phyloP scores from a whole-genome alignment of 2,113 vertebrate genomes.

The Hydrochoerus hydrochaeris region DNA sequence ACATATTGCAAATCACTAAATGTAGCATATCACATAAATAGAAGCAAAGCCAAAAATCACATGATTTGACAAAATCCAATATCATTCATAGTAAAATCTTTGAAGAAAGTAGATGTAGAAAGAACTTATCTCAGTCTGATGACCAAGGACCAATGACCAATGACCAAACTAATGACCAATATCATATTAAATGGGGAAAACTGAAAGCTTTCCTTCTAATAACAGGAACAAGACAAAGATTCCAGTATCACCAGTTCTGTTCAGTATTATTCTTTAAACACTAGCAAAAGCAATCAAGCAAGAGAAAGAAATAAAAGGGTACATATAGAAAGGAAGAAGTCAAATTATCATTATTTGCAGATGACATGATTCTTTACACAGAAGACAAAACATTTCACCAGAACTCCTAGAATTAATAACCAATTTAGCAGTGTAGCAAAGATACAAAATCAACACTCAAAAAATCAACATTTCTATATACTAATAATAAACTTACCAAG shows the following conservation, averaged over 20 bases:
- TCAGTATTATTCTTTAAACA: not conserved
- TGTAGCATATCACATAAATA: not conserved
- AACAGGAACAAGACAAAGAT: not conserved
- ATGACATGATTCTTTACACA: not conserved
- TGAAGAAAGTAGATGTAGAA: not conserved
- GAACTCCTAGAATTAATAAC: not conserved
- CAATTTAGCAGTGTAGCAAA: not conserved
- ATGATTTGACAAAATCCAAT: not conserved
- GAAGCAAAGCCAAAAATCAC: not conserved
- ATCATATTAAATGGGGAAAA: not conserved
- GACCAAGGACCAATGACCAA: too few relatives aligned
- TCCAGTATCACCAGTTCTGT: not conserved
- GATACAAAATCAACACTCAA: not conserved
- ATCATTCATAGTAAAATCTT: not conserved
- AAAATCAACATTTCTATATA: not conserved
- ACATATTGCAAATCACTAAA: not conserved
- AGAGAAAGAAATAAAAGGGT: not conserved
- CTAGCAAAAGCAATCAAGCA: not conserved
- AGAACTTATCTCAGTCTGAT: not conserved
- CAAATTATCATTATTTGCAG: not conserved
- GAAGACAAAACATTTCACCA: not conserved
- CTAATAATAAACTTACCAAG: not conserved
- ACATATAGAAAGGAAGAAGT: not conserved
- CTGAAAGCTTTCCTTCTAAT: not conserved
- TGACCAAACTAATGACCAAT: not conserved